These are phyloP conservation scores for Carassius carassius DNA, from an alignment of 2,113 vertebrate species.

Conservation along the genomic window DNA sequence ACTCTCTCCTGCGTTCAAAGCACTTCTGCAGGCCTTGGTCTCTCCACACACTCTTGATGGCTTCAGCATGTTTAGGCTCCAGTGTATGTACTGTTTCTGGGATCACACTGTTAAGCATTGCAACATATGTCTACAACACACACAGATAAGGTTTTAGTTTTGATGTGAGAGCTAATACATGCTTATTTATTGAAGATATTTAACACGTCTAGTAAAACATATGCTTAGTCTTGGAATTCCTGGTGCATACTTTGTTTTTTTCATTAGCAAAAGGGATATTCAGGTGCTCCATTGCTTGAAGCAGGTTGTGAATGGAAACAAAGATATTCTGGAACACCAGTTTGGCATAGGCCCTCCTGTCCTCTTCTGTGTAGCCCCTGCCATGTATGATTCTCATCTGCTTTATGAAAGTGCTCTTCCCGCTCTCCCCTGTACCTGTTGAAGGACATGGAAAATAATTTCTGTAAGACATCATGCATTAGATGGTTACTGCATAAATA, in stretches of 20 bases:
- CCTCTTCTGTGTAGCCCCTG: constrained; percentile 80
- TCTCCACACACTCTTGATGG: constrained; percentile 80
- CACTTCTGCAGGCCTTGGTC: constrained; percentile 82
- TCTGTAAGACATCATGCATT: background rate
- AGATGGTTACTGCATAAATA: too few species aligned
- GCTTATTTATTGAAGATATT: background rate
- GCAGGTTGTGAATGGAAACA: constrained; percentile 78
- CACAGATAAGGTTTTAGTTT: background rate
- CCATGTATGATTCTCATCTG: constrained; percentile 98
- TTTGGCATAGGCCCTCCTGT: constrained; percentile 77
- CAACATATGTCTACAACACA: constrained; percentile 70
- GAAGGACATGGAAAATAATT: background rate
- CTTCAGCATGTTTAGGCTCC: constrained; percentile 73
- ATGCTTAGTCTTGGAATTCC: background rate
- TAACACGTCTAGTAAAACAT: background rate
- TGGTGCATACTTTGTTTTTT: constrained; percentile 76
- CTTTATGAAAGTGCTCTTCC: constrained; percentile 91
- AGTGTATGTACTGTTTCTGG: constrained; percentile 65
- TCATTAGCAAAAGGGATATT: constrained; percentile 74
- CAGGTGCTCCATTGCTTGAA: constrained; percentile 79
- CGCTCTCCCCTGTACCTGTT: constrained; percentile 86
- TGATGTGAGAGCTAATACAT: background rate
- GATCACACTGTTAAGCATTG: constrained; percentile 73
- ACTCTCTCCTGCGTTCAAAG: constrained; percentile 79
- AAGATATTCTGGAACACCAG: constrained; percentile 85